phyloP scores from a whole-genome alignment of 2,797 vertebrate genomes.

The Pseudotriccus pelzelni region DNA sequence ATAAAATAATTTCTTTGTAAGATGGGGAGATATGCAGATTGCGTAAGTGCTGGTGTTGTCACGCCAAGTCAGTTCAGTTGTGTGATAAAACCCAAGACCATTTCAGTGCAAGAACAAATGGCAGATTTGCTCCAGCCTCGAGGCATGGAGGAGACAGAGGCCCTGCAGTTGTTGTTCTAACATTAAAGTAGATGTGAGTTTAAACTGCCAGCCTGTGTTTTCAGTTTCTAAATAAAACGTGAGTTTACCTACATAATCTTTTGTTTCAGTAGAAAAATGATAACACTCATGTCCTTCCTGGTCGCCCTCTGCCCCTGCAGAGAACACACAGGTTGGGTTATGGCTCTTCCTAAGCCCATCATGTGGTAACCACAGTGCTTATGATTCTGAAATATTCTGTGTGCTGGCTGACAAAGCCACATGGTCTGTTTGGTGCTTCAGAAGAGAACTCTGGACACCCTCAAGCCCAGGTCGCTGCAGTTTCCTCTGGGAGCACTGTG shows the following conservation, averaged over 20 bases:
- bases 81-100: neutral
- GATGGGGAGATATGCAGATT: constrained; percentile 21
- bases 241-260: neutral
- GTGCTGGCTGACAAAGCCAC: neutral
- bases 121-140: neutral
- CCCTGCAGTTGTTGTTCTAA: neutral
- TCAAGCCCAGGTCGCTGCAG: accelerated
- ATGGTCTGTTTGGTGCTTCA: neutral
- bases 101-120: neutral
- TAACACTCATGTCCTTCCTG: accelerated
- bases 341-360: neutral
- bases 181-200: neutral
- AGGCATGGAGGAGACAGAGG: neutral
- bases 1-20: constrained; percentile 19
- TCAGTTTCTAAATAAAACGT: neutral
- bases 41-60: neutral
- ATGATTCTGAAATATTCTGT: accelerated
- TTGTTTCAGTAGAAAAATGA: neutral
- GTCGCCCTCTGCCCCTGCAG: neutral
- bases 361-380: accelerated
- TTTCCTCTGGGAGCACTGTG: neutral
- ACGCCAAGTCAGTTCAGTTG: neutral
- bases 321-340: neutral
- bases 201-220: neutral
- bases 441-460: neutral